Evolutionary conservation across 2,888 invertebrate species (phyloP), one percentile per base, ranked within the genome.

Genomic region (Monochamus alternatus): DNA sequence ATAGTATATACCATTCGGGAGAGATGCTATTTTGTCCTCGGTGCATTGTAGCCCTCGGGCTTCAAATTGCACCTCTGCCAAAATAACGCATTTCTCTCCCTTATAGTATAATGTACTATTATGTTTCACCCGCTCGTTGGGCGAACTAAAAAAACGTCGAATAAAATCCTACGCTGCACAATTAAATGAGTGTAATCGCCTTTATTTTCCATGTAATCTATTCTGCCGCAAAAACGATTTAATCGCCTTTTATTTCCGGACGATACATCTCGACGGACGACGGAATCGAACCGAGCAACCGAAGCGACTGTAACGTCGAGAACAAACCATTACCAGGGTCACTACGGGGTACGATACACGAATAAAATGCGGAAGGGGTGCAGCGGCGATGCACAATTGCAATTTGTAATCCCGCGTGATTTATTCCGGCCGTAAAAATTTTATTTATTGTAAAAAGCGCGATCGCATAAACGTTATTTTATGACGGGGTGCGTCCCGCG

Each of bases 321-420:
- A 63, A 63, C 62, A 62, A 38, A 62, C 70, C 70, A 70, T 62
- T 70, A 60, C 14, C 44, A 47, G 52, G 7, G 22, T 44, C 31
- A 31, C 30, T 58, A 43, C 38, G 44, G 51, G 69, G 3, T 3
- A 60, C 69, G 43, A 60, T 69, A 30, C 69, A 14, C 47, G 44
- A 62, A 69, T 59, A 32, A 22, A 47, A 60, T n/a, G 60, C 44
- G 60, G 60, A 69, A 69, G 30, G 31, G 8, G 63, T 63, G 67
- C 74, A 58, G 69, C 66, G 5, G 52, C 64, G 64, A 51, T 76
- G 75, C 65, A 66, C 75, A 75, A 73, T 74, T 77, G 77, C 74
- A 75, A 74, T 79, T 75, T 72, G 72, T 65, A 73, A 69, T 74
- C 75, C 70, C 58, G 52, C 69, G 66, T 79, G 79, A 77, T 77